A percentile compares a stretch with the other conserved stretches of the same genome.
These are phyloP conservation scores for Anseranas semipalmata DNA, from an alignment of 2,113 vertebrate genomes.

Conservation along the genomic window DNA sequence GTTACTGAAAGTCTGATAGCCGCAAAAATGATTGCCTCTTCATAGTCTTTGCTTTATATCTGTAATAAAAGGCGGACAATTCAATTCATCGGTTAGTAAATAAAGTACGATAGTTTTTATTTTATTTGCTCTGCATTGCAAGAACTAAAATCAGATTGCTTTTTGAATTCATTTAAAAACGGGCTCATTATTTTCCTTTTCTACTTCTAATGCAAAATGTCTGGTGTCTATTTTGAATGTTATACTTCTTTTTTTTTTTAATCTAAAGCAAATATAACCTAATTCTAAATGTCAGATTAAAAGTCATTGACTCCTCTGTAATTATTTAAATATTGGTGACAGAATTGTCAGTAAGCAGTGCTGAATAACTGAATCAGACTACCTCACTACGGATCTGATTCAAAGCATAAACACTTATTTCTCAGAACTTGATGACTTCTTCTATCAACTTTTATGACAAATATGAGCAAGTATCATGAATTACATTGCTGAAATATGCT, in stretches of 20 bases:
- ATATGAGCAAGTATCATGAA: neutral
- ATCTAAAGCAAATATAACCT: conserved; percentile 60
- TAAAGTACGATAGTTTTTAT: conserved; percentile 85
- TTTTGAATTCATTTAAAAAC: conserved; percentile 78
- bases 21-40: conserved; percentile 93
- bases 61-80: conserved; percentile 93
- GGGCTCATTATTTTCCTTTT: conserved; percentile 70
- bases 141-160: conserved; percentile 82
- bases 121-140: conserved; percentile 78
- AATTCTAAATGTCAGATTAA: conserved; percentile 61
- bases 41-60: conserved; percentile 91
- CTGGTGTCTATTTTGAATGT: conserved; percentile 54
- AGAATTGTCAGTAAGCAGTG: conserved; percentile 18
- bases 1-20: conserved; percentile 86
- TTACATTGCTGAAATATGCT: neutral
- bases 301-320: conserved; percentile 36
- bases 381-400: conserved; percentile 15
- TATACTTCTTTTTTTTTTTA: conserved; percentile 32
- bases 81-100: conserved; percentile 94
- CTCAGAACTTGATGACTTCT: conserved; percentile 12
- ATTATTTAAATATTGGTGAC: conserved; percentile 53
- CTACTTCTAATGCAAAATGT: conserved; percentile 63
- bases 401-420: conserved; percentile 39
- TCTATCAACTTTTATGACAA: conserved; percentile 41
- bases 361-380: conserved; percentile 28